phyloP scores from a whole-genome alignment of 2,888 invertebrate species.

The Hyalella azteca region DNA sequence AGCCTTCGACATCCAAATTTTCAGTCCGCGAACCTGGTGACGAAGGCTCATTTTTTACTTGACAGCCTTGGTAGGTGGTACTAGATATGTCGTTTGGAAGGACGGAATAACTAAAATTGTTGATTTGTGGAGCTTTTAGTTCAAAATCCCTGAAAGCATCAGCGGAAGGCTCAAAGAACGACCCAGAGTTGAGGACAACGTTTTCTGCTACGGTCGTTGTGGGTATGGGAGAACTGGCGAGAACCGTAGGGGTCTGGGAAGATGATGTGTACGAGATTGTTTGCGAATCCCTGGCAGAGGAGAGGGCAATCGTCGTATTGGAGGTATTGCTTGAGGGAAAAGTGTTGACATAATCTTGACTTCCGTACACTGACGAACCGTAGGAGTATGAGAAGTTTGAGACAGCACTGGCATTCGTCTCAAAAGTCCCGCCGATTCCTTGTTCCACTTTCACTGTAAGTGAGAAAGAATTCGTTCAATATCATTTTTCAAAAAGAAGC shows the following conservation, averaged over 20 bases:
- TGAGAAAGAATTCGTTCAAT: neutral
- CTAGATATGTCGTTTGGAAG: neutral
- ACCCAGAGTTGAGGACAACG: neutral
- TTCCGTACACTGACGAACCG: neutral
- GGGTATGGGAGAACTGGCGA: neutral
- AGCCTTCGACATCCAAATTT: slow-evolving; percentile 8
- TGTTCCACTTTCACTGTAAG: slow-evolving; percentile 7
- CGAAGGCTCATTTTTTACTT: slow-evolving; percentile 46
- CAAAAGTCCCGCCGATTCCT: neutral
- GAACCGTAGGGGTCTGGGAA: neutral
- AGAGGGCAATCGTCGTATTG: neutral
- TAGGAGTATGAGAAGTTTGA: neutral
- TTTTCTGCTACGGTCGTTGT: neutral
- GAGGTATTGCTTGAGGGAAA: neutral
- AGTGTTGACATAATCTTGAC: neutral
- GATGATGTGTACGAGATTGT: neutral
- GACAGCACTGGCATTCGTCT: neutral
- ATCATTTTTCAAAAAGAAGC: too few relatives aligned
- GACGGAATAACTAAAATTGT: neutral
- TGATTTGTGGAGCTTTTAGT: neutral
- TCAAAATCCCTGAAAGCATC: slow-evolving; percentile 7
- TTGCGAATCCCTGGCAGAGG: slow-evolving; percentile 6
- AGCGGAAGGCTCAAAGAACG: neutral
- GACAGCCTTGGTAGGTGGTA: slow-evolving; percentile 20
- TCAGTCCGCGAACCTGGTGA: slow-evolving; percentile 38